phyloP scores from a whole-genome alignment of 2,113 vertebrate species.

The Vidua chalybeata region DNA sequence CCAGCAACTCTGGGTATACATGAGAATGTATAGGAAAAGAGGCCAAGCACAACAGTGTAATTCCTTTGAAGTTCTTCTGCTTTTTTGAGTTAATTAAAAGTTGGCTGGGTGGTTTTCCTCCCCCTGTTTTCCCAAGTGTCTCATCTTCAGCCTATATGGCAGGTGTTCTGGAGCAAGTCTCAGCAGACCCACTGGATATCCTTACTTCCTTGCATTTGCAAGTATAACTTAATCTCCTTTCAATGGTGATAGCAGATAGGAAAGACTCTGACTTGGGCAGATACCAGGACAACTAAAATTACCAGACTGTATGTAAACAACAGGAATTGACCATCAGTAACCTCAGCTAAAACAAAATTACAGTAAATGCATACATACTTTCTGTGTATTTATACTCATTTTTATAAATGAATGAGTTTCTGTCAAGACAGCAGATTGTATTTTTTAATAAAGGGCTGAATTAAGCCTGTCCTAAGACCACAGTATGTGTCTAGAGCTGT shows the following conservation, averaged over 20 bases:
- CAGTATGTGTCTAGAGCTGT: neutral
- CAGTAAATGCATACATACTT: neutral
- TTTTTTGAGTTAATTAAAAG: constrained; percentile 53
- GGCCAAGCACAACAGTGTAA: neutral
- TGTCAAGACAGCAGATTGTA: neutral
- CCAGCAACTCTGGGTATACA: neutral
- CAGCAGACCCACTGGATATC: constrained; percentile 48
- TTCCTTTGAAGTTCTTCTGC: constrained; percentile 31
- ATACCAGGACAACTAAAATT: constrained; percentile 61
- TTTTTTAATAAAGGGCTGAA: neutral
- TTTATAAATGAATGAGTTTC: neutral
- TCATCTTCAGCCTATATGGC: constrained; percentile 27
- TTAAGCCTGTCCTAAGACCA: neutral
- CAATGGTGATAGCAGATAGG: constrained; percentile 20
- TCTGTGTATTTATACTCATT: neutral
- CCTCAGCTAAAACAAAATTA: neutral
- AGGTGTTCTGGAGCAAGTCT: constrained; percentile 62
- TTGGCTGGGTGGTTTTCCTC: constrained; percentile 8
- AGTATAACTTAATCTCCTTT: constrained; percentile 58
- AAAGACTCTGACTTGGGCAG: constrained; percentile 50
- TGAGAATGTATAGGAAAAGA: neutral
- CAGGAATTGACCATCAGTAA: neutral
- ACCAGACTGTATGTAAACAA: constrained; percentile 52
- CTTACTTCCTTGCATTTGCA: constrained; percentile 61
- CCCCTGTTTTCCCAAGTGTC: neutral